Percentiles rank a stretch among this genome's conserved stretches.
Evolutionary conservation across 2,797 vertebrate genomes (phyloP).

Genomic region (Peromyscus melanophrys): DNA sequence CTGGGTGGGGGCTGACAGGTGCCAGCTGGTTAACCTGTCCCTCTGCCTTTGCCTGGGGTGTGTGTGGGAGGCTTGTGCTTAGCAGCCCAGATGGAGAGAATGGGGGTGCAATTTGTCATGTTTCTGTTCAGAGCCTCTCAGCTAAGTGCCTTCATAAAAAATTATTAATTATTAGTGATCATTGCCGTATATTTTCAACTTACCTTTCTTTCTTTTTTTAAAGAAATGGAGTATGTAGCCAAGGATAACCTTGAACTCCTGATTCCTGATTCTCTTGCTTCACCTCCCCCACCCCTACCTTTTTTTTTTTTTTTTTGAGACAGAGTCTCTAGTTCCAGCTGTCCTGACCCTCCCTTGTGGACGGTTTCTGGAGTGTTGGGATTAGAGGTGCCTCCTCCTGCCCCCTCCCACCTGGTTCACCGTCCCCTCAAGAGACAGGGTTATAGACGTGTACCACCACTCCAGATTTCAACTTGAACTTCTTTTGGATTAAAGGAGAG

Average conservation of each 20-base stretch:
- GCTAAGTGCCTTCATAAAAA: constrained; percentile 25
- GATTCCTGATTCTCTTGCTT: not conserved
- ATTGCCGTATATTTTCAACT: not conserved
- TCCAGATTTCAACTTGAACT: not conserved
- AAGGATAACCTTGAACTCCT: not conserved
- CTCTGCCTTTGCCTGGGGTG: not conserved
- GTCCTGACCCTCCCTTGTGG: not conserved
- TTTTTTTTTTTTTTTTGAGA: not conserved
- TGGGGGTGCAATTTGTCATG: not conserved
- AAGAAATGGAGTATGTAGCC: not conserved
- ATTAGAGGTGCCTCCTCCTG: not conserved
- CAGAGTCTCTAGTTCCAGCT: not conserved
- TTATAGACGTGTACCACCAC: not conserved
- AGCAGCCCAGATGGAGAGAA: not conserved
- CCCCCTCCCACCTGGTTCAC: not conserved
- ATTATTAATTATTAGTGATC: not conserved
- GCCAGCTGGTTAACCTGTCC: not conserved
- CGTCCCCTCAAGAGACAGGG: not conserved
- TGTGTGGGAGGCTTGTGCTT: not conserved
- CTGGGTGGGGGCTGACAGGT: not conserved
- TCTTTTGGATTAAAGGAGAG: constrained; percentile 35
- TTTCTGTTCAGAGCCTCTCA: constrained; percentile 37
- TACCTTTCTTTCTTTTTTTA: constrained; percentile 2
- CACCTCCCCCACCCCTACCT: not conserved
- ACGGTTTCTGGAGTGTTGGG: not conserved